A percentile compares a stretch with the other conserved stretches of the same genome.
Evolutionary conservation across 2,888 invertebrate genomes (phyloP).

Genomic region (Clistopyga incitator): DNA sequence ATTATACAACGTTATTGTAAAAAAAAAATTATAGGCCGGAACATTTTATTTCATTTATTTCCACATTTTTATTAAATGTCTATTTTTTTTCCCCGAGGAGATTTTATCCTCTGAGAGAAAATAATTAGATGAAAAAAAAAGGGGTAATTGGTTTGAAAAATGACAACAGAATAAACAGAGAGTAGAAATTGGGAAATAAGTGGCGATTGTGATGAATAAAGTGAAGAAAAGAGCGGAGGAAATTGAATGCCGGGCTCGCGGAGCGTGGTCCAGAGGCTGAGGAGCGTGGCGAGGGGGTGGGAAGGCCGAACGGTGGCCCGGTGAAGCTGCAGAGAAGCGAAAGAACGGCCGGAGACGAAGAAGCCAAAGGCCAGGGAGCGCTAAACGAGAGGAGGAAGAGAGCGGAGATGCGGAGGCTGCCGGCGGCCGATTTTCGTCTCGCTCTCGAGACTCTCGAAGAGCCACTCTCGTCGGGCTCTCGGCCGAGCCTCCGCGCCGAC

Average conservation of each 20-base stretch:
- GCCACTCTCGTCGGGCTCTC: slow-evolving; percentile 8
- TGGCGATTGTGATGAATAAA: too few species aligned
- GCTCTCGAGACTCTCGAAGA: slow-evolving; percentile 69
- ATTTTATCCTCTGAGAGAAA: too few species aligned
- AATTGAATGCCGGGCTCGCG: not conserved
- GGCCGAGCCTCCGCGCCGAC: slow-evolving; percentile 17
- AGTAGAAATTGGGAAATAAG: too few species aligned
- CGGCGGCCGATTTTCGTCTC: slow-evolving; percentile 72
- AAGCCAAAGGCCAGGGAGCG: slow-evolving; percentile 37
- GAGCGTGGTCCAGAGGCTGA: slow-evolving; percentile 4
- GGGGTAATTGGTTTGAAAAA: too few species aligned
- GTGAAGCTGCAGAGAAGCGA: slow-evolving; percentile 31
- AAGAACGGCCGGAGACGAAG: slow-evolving; percentile 23
- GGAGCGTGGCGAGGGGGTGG: slow-evolving; percentile 5
- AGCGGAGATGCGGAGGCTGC: slow-evolving; percentile 71
- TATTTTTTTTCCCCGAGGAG: too few species aligned
- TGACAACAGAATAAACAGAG: too few species aligned
- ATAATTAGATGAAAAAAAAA: too few species aligned
- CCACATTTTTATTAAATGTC: too few species aligned
- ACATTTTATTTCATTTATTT: too few species aligned
- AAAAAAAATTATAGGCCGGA: too few species aligned
- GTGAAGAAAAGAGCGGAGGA: not conserved
- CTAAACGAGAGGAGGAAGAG: slow-evolving; percentile 36
- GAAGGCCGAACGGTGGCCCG: slow-evolving; percentile 44
- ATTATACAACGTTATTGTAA: too few species aligned